Conservation (phyloP, 2,113 vertebrate species). For the Vireo altiloquus region DNA sequence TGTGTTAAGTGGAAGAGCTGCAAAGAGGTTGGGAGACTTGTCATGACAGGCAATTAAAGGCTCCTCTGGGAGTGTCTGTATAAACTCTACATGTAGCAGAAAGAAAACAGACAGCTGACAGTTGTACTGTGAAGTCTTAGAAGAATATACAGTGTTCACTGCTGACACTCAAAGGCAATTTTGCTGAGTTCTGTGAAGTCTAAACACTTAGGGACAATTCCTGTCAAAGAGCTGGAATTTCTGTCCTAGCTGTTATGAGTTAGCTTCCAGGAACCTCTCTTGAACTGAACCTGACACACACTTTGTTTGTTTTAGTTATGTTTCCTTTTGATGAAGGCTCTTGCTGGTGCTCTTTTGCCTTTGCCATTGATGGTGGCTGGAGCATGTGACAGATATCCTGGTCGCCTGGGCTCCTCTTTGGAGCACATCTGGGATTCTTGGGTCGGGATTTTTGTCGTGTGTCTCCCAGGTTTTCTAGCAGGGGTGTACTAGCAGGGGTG, state of each 20-base stretch:
- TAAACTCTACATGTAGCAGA: slow-evolving; percentile 32
- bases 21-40: slow-evolving; percentile 68
- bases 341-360: background rate
- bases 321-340: background rate
- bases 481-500: background rate
- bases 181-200: slow-evolving; percentile 3
- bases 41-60: slow-evolving; percentile 69
- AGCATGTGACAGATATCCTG: background rate
- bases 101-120: slow-evolving; percentile 56
- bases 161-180: slow-evolving; percentile 59
- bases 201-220: slow-evolving; percentile 26
- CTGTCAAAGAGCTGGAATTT: background rate
- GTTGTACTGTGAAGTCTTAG: slow-evolving; percentile 25
- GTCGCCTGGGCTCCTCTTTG: background rate
- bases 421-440: background rate
- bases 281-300: background rate
- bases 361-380: background rate
- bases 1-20: slow-evolving; percentile 59
- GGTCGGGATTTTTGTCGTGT: background rate
- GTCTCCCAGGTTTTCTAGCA: background rate
- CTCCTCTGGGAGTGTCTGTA: slow-evolving; percentile 32
- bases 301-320: slow-evolving; percentile 24
- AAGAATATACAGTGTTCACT: slow-evolving; percentile 45
- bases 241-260: background rate
- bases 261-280: background rate